A percentile compares a stretch with the other conserved stretches of the same genome.
phyloP scores from a whole-genome alignment of 2,113 vertebrate species.

The Psammodynastes pulverulentus region DNA sequence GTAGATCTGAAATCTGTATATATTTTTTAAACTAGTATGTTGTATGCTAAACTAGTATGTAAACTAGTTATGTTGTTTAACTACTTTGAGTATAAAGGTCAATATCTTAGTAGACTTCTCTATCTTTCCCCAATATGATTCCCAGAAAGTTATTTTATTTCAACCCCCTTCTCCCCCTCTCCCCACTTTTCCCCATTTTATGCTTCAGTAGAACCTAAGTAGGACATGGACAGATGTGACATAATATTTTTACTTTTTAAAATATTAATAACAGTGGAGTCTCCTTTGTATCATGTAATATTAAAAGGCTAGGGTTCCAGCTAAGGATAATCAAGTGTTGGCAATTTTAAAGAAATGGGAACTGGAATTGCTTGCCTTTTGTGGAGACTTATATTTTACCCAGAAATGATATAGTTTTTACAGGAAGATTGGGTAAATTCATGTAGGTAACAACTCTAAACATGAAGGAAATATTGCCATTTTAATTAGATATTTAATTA shows the following conservation, averaged over 20 bases:
- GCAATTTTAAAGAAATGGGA: not conserved
- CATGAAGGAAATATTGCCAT: not conserved
- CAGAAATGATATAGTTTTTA: not conserved
- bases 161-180: not conserved
- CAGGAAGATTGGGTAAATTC: not conserved
- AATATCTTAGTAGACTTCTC: not conserved
- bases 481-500: not conserved
- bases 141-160: not conserved
- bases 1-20: not conserved
- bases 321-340: not conserved
- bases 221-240: not conserved
- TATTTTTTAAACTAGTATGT: not conserved
- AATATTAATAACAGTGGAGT: not conserved
- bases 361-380: not conserved
- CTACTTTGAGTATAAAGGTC: not conserved
- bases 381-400: not conserved
- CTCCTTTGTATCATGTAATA: not conserved
- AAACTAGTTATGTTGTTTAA: not conserved
- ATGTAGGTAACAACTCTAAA: not conserved
- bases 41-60: not conserved
- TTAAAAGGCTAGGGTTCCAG: not conserved
- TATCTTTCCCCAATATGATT: not conserved
- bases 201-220: not conserved
- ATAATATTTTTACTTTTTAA: not conserved
- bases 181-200: not conserved